Evolutionary conservation across 2,113 vertebrate genomes (phyloP), one percentile per base, ranked within the genome.

Genomic region (Scortum barcoo): DNA sequence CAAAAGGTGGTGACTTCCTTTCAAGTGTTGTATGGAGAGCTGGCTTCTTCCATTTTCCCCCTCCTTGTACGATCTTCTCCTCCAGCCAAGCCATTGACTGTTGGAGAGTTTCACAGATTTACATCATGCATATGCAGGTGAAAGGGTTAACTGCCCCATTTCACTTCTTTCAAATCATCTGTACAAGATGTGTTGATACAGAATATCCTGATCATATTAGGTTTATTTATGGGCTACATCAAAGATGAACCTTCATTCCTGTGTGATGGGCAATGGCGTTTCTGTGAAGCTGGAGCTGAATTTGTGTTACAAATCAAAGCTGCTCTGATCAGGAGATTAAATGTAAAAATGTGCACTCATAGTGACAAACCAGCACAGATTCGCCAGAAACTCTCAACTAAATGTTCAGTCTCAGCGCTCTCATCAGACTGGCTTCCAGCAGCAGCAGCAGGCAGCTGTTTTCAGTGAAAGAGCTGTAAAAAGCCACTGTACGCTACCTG

Each of bases 1-100:
- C 86, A 84, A 89, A 89, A 72, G 80, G 63, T 50, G 65, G 48
- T 83, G 46, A 50, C 76, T 81, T 70, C 66, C 72, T 86, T 72
- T 72, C 4, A 20, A 46, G 48, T 51, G 19, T 17, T 17, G 40
- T 40, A 44, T 46, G 57, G 26, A 51, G 51, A 67, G 63, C 22
- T 26, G 58, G 56, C 26, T 73, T 54, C 40, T 62, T 33, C 28
- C 33, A 13, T 11, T 77, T 38, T 51, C 60, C 22, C 79, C 30
- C 33, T 82, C 54, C 14, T 26, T 70, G 50, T 61, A 36, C 20
- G 28, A 51, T 58, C 51, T 66, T 53, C 42, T 76, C 12, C 53
- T 76, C 16, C 24, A 68, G 48, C 33, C 16, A n/a, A 63, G 14
- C 16, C 28, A 72, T 1, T n/a, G 20, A 20, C 6, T 40, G 57